Evolutionary conservation across 2,797 vertebrate genomes (phyloP), one percentile per base, ranked within the genome.

Genomic region (Gymnoscopelus braueri): DNA sequence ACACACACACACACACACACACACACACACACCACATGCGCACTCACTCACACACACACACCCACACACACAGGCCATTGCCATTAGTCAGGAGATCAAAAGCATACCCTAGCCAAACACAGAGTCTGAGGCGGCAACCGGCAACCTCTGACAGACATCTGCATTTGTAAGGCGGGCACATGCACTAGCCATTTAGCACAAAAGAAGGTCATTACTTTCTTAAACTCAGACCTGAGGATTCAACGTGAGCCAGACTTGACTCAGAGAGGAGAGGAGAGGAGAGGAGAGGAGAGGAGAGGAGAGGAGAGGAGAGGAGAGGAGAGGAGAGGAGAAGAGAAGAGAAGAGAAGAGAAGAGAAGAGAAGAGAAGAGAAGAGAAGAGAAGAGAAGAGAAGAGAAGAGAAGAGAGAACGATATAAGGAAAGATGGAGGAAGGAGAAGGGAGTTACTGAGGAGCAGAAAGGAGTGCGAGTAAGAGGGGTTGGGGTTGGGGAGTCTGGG

Each of bases 41-140:
- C 81, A 74, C 69, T 52, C 67, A 81, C 86, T 92, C 86, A 81
- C 88, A 92, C 94, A 90, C 39, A 44, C 39, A 44, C 39, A 71
- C 85, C 86, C 83, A 76, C 87, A 82, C 88, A 81, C 81, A 74
- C 69, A 8, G 80, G 72, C 71, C 81, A 88, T 81, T 82, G 85
- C 83, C 89, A 89, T 90, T 89, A 79, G 83, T 88, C 89, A 88
- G 71, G 77, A 91, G 89, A 93, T 93, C 88, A 93, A 94, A 92
- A 87, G 82, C 80, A 71, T 77, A 74, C 72, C 82, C 69, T 80
- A 73, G 70, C 67, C 74, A 72, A 78, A 85, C 80, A 77, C 55
- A 67, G 83, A 82, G 72, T 85, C 87, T 80, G 78, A 82, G 19
- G 19, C 19, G 19, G 19, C 83, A 84, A 19, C 19, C 81, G 70